Evolutionary conservation across 2,113 vertebrate genomes (phyloP).

Genomic region (Entomyzon cyanotis): DNA sequence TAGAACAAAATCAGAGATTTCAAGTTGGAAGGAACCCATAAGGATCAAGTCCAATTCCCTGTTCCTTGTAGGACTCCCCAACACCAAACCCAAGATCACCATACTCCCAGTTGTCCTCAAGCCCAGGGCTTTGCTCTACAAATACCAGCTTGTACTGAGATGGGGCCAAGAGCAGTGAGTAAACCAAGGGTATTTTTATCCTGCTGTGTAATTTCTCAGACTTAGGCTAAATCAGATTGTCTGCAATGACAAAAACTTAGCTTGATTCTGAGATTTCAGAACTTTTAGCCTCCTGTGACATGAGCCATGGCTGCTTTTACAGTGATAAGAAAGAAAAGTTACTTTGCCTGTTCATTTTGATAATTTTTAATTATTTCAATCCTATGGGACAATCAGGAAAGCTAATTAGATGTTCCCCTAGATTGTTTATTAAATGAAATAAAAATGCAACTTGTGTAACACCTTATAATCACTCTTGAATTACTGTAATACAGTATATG

Average conservation of each 20-base stretch:
- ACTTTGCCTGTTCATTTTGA: neutral
- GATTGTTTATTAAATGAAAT: neutral
- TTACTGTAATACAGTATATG: neutral
- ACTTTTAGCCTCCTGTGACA: neutral
- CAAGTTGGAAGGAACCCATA: neutral
- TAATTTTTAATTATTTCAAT: neutral
- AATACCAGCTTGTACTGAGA: neutral
- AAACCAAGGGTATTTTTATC: neutral
- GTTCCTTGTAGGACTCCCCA: neutral
- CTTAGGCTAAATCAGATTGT: neutral
- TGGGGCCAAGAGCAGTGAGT: neutral
- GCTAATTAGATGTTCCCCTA: neutral
- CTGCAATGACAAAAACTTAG: neutral
- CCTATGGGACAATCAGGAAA: neutral
- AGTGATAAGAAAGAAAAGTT: neutral
- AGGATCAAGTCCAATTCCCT: rapidly evolving
- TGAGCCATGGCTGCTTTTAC: neutral
- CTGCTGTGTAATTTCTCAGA: neutral
- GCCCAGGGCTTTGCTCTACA: neutral
- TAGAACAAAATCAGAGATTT: neutral
- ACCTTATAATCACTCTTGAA: neutral
- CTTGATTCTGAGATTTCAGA: neutral
- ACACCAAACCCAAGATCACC: neutral
- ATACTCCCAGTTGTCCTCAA: neutral
- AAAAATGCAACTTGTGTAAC: neutral